Conservation (phyloP, 2,113 vertebrate genomes). For the Oostethus manadensis region DNA sequence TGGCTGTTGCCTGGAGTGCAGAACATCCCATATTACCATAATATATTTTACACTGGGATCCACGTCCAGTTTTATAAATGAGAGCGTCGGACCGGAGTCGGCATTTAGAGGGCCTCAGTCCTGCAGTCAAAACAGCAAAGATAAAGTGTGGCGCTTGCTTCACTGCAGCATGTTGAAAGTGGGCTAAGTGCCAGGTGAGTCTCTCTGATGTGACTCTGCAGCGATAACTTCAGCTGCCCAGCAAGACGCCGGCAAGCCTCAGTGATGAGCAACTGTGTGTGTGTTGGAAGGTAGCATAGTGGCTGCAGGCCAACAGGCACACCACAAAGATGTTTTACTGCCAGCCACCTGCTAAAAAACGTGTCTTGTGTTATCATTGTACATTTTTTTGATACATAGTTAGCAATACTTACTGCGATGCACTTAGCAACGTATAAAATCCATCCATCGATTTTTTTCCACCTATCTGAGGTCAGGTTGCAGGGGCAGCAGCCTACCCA, state of each 20-base stretch:
- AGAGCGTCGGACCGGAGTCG: neutral
- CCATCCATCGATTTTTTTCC: no score
- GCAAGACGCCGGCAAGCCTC: constrained; percentile 45
- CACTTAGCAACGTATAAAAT: no score
- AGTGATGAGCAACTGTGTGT: constrained; percentile 6
- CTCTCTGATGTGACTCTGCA: constrained; percentile 56
- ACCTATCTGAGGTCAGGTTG: no score
- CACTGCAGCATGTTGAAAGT: constrained; percentile 48
- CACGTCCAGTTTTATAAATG: neutral
- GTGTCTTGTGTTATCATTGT: neutral
- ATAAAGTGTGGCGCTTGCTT: constrained; percentile 17
- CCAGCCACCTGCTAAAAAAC: constrained; percentile 21
- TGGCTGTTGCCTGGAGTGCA: no score
- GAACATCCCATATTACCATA: no score
- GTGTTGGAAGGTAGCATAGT: neutral
- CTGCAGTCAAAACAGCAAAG: no score
- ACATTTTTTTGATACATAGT: neutral
- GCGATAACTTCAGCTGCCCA: constrained; percentile 57
- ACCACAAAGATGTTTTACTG: constrained; percentile 11
- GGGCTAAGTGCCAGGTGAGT: constrained; percentile 60
- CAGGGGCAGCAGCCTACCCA: no score
- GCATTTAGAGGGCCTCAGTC: no score
- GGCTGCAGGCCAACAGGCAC: constrained; percentile 30
- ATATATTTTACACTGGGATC: no score
- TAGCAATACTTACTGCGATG: neutral